phyloP scores from a whole-genome alignment of 1,140 invertebrate genomes.

The Sitodiplosis mosellana region DNA sequence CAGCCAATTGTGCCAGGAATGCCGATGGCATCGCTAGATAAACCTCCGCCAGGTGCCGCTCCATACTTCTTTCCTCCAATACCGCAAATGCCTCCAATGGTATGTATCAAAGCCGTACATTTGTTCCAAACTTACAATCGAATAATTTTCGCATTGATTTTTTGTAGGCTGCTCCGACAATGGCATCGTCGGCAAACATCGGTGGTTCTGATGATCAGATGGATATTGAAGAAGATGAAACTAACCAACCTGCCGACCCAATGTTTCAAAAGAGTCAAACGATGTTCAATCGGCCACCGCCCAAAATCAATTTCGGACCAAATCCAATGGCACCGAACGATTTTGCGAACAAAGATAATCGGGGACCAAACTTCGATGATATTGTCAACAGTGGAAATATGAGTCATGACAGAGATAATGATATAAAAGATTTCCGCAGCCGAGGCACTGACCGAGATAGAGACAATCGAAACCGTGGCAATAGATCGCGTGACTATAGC shows the following conservation, averaged over 20 bases:
- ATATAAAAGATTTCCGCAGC: slow-evolving; percentile 11
- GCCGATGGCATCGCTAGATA: neutral
- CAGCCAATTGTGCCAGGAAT: neutral
- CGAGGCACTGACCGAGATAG: slow-evolving; percentile 9
- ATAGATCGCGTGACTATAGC: slow-evolving; percentile 4
- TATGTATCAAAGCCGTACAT: no score
- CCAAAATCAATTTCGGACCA: slow-evolving; percentile 4
- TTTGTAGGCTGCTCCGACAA: no score
- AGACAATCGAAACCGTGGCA: slow-evolving; percentile 5
- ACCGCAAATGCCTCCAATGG: slow-evolving; percentile 2
- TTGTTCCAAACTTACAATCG: slow-evolving; percentile 9
- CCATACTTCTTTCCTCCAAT: no score
- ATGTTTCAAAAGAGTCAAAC: slow-evolving; percentile 12
- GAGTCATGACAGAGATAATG: slow-evolving; percentile 4
- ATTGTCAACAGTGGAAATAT: slow-evolving; percentile 5
- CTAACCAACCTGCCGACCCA: slow-evolving; percentile 12
- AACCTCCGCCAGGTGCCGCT: slow-evolving; percentile 8
- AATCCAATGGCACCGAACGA: slow-evolving; percentile 7
- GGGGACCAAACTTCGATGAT: slow-evolving; percentile 5
- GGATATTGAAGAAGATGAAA: slow-evolving; percentile 42
- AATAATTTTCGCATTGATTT: no score
- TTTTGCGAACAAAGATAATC: neutral
- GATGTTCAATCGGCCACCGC: slow-evolving; percentile 20
- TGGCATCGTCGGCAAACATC: neutral
- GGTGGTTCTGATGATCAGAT: slow-evolving; percentile 37